A percentile compares a stretch with the other conserved stretches of the same genome.
Evolutionary conservation across 2,797 vertebrate species (phyloP).

Genomic region (Atherinosoma microstoma): DNA sequence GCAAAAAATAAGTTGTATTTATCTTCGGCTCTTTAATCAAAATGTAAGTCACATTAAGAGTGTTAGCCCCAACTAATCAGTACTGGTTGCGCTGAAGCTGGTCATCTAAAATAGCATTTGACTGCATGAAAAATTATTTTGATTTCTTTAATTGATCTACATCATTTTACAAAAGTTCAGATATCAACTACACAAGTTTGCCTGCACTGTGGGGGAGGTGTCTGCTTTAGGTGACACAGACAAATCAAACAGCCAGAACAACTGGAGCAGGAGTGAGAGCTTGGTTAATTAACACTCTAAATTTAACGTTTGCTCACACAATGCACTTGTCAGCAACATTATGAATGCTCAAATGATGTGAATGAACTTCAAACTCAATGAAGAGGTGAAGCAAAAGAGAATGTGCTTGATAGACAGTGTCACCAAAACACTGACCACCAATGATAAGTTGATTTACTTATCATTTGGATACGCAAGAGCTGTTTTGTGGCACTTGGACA

Average conservation of each 20-base stretch:
- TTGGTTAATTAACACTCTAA: constrained; percentile 70
- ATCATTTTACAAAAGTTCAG: constrained; percentile 2
- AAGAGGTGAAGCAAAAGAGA: constrained; percentile 9
- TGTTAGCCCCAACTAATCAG: not conserved
- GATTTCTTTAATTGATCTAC: not conserved
- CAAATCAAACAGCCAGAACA: constrained; percentile 59
- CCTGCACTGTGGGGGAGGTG: constrained; percentile 7
- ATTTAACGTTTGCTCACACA: constrained; percentile 64
- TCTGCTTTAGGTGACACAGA: constrained; percentile 37
- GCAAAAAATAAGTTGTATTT: too few relatives aligned
- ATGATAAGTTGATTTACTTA: constrained; percentile 5
- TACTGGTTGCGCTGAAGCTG: not conserved
- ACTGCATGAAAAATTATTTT: not conserved
- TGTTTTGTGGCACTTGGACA: constrained; percentile 33
- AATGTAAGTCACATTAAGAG: not conserved
- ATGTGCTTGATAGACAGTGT: not conserved
- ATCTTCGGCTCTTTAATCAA: constrained; percentile 12
- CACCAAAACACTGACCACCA: constrained; percentile 5
- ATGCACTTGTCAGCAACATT: constrained; percentile 50
- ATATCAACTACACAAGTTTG: constrained; percentile 7
- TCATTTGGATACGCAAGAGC: constrained; percentile 19
- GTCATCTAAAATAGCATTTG: not conserved
- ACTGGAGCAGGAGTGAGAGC: constrained; percentile 48
- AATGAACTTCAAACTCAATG: constrained; percentile 39
- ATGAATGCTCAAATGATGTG: constrained; percentile 46